Conservation (phyloP, 2,113 vertebrate genomes). For the Albula glossodonta region DNA sequence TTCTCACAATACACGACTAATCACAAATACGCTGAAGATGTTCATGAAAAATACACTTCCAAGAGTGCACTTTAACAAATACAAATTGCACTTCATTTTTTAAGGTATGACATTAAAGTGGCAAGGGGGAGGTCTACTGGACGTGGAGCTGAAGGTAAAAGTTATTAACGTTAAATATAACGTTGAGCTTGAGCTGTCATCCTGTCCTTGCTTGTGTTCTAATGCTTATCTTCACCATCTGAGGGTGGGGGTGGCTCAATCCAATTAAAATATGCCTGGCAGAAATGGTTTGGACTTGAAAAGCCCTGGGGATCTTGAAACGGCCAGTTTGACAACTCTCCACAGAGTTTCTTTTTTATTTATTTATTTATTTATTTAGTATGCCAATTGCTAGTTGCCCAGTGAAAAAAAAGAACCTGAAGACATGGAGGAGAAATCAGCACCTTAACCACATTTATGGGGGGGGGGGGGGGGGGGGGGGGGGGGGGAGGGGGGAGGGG, state of each 20-base stretch:
- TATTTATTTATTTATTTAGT: no score
- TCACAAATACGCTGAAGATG: no score
- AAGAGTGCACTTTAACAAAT: constrained; percentile 37
- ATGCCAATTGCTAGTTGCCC: no score
- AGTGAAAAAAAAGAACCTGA: no score
- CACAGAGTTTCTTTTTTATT: constrained; percentile 82
- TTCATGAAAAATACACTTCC: constrained; percentile 38
- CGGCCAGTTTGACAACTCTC: constrained; percentile 63
- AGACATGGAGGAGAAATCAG: no score
- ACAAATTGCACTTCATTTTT: constrained; percentile 59
- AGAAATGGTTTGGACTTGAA: constrained; percentile 75
- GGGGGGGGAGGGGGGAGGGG: no score
- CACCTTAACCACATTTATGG: no score
- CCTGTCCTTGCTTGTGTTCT: constrained; percentile 45
- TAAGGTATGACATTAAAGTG: constrained; percentile 26
- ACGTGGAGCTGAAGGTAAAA: constrained; percentile 78
- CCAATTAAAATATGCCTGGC: constrained; percentile 74
- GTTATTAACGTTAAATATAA: constrained; percentile 73
- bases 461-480: no score
- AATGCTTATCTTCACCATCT: constrained; percentile 64
- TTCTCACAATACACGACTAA: no score
- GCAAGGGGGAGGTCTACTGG: constrained; percentile 55
- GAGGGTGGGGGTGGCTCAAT: constrained; percentile 54
- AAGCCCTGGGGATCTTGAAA: constrained; percentile 71
- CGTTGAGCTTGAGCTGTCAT: constrained; percentile 46